These are phyloP conservation scores for Corvus moneduloides DNA, from an alignment of 2,113 vertebrate species.

Conservation along the genomic window DNA sequence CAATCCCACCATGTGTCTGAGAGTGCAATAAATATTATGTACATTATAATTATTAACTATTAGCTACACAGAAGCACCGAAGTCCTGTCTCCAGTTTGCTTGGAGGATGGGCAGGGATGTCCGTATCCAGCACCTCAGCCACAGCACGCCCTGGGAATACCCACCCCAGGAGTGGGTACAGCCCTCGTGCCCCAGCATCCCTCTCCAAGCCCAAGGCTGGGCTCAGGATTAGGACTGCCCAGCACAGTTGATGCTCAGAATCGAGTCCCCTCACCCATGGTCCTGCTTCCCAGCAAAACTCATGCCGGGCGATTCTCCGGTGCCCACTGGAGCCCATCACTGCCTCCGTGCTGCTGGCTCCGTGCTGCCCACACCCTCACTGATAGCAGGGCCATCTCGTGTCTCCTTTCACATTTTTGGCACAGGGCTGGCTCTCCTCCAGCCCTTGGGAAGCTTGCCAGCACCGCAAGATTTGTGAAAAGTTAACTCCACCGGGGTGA, in stretches of 20 bases:
- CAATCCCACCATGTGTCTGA: background rate
- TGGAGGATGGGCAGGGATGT: background rate
- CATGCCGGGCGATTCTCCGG: fast-evolving
- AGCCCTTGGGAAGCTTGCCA: conserved; percentile 13
- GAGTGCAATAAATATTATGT: fast-evolving
- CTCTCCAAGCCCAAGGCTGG: background rate
- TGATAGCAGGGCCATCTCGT: background rate
- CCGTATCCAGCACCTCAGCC: fast-evolving
- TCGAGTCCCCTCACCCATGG: fast-evolving
- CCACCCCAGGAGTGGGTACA: fast-evolving
- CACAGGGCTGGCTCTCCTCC: background rate
- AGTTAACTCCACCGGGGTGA: background rate
- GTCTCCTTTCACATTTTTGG: background rate
- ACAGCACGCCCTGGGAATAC: fast-evolving
- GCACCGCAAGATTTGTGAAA: background rate
- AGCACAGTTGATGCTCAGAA: fast-evolving
- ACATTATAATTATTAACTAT: background rate
- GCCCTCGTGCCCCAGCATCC: background rate
- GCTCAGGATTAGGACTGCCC: fast-evolving
- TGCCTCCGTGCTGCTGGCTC: background rate
- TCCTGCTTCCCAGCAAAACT: background rate
- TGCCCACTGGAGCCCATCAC: fast-evolving
- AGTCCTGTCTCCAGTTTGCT: background rate
- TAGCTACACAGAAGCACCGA: background rate
- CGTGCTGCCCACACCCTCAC: background rate